Evolutionary conservation across 1,140 invertebrate genomes (phyloP).

Genomic region (Lanistes nyassanus): DNA sequence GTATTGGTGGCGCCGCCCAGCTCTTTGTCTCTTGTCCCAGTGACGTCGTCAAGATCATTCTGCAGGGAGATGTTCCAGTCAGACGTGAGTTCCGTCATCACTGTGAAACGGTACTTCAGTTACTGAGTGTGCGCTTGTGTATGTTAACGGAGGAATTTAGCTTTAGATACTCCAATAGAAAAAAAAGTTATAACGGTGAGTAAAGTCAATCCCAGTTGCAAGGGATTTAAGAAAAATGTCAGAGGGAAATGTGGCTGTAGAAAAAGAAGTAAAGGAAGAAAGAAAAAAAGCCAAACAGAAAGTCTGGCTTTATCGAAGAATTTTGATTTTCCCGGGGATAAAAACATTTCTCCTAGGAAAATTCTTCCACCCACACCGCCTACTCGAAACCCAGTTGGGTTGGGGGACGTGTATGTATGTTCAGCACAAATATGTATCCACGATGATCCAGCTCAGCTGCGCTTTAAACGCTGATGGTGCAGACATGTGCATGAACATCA

Average conservation of each 20-base stretch:
- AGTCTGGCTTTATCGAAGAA: too few relatives aligned
- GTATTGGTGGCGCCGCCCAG: slow-evolving; percentile 73
- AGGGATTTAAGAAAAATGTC: not conserved
- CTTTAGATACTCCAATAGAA: not conserved
- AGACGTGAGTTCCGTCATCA: not conserved
- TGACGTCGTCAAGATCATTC: slow-evolving; percentile 77
- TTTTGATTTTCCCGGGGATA: too few relatives aligned
- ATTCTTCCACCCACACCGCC: not conserved
- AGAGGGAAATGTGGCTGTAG: not conserved
- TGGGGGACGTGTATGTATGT: not conserved
- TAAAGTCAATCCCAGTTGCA: too few relatives aligned
- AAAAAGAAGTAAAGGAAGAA: not conserved
- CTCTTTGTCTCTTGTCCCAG: slow-evolving; percentile 74
- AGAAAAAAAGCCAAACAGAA: not conserved
- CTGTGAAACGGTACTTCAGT: not conserved
- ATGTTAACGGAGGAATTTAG: not conserved
- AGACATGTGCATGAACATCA: too few relatives aligned
- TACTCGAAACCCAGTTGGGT: not conserved
- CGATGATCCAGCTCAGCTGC: not conserved
- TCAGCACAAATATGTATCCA: not conserved
- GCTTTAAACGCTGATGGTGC: too few relatives aligned
- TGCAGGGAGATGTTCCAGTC: slow-evolving; percentile 72
- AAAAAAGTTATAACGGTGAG: not conserved
- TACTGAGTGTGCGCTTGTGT: not conserved
- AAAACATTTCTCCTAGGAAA: not conserved